These are phyloP conservation scores for Takifugu flavidus DNA, from an alignment of 2,113 vertebrate species.

Conservation along the genomic window DNA sequence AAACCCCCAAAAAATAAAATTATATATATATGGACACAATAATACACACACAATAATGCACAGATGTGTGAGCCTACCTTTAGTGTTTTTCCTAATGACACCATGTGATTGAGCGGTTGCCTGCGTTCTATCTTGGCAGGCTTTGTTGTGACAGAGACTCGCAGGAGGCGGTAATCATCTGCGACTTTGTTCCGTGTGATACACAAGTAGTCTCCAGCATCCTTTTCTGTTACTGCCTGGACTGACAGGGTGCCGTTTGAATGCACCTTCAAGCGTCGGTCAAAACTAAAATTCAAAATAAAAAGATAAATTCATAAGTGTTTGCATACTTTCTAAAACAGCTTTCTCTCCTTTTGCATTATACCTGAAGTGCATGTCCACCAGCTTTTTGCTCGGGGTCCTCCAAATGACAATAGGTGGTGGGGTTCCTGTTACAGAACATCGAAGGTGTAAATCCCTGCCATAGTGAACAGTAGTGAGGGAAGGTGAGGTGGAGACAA, in stretches of 20 bases:
- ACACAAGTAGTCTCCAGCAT: slow-evolving; percentile 90
- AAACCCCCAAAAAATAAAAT: no score
- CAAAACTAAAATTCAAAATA: slow-evolving; percentile 68
- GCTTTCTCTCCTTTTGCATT: background rate
- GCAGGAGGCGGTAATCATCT: slow-evolving; percentile 83
- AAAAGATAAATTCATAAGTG: slow-evolving; percentile 10
- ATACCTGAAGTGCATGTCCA: slow-evolving; percentile 87
- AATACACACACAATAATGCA: no score
- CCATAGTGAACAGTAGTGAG: slow-evolving; percentile 78
- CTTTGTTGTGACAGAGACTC: slow-evolving; percentile 82
- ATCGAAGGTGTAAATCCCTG: slow-evolving; percentile 77
- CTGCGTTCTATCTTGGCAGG: slow-evolving; percentile 85
- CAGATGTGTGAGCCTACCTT: slow-evolving; percentile 75
- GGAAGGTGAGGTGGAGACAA: slow-evolving; percentile 80
- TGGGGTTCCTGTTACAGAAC: slow-evolving; percentile 85
- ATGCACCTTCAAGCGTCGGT: slow-evolving; percentile 81
- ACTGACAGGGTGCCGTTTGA: slow-evolving; percentile 85
- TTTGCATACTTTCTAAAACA: background rate
- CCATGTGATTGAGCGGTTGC: slow-evolving; percentile 75
- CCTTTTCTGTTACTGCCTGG: slow-evolving; percentile 81
- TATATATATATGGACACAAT: no score
- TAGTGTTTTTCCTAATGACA: slow-evolving; percentile 81
- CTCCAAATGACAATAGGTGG: slow-evolving; percentile 88
- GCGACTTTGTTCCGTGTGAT: slow-evolving; percentile 86
- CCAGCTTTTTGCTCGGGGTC: slow-evolving; percentile 81